Evolutionary conservation across 2,113 vertebrate species (phyloP).

Genomic region (Rhinogobius similis): DNA sequence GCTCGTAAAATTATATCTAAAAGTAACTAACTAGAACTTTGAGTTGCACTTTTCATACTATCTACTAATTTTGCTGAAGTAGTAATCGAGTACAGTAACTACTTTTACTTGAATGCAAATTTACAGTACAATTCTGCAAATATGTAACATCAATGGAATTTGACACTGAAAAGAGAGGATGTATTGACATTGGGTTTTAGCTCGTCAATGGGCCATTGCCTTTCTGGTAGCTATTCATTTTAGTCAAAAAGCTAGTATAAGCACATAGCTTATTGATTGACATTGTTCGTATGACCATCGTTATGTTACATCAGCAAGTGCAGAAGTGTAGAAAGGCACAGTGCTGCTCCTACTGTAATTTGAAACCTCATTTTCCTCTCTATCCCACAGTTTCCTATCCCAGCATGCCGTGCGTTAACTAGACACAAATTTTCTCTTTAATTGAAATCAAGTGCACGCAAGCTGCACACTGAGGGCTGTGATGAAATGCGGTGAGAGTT

Average conservation of each 20-base stretch:
- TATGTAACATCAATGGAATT: conserved; percentile 26
- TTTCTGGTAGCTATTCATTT: neutral
- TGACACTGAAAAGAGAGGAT: conserved; percentile 5
- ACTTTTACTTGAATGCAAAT: neutral
- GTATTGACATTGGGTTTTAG: conserved; percentile 19
- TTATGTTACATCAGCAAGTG: neutral
- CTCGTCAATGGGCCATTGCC: neutral
- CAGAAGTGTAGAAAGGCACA: neutral
- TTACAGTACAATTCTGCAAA: conserved; percentile 24
- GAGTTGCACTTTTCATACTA: too few species aligned
- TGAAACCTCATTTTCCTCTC: conserved; percentile 13
- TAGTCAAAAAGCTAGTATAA: neutral
- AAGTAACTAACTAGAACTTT: too few species aligned
- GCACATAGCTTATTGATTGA: neutral
- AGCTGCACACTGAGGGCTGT: neutral
- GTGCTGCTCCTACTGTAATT: neutral
- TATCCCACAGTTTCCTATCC: neutral
- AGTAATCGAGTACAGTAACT: too few species aligned
- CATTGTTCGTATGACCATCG: neutral
- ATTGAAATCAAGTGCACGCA: conserved; percentile 20
- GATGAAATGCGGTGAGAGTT: conserved; percentile 46
- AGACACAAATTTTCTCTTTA: neutral
- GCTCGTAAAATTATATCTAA: too few species aligned
- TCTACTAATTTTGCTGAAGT: too few species aligned
- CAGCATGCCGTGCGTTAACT: neutral